phyloP scores from a whole-genome alignment of 2,113 vertebrate species.

The Cnemophilus loriae region DNA sequence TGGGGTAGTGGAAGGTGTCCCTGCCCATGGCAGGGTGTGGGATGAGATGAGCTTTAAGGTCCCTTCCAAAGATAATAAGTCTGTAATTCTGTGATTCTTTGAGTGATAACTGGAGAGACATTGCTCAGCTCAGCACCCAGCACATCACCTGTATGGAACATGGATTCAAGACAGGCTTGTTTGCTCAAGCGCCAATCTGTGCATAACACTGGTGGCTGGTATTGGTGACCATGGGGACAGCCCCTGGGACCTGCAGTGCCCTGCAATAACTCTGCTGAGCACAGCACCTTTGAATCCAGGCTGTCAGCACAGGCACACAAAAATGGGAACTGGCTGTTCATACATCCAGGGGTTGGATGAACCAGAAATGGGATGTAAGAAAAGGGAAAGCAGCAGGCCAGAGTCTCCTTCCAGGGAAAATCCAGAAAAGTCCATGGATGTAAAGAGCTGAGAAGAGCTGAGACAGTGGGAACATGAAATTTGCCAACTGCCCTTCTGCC shows the following conservation, averaged over 20 bases:
- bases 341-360: neutral
- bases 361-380: neutral
- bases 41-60: neutral
- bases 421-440: neutral
- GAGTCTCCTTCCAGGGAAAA: neutral
- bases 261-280: neutral
- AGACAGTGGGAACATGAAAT: neutral
- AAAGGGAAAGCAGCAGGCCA: neutral
- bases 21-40: neutral
- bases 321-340: neutral
- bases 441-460: neutral
- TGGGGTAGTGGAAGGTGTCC: neutral
- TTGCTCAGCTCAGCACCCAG: neutral
- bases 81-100: neutral
- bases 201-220: fast-evolving
- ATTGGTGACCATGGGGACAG: fast-evolving
- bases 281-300: neutral
- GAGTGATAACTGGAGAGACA: neutral
- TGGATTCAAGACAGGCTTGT: neutral
- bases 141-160: neutral
- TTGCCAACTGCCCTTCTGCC: neutral
- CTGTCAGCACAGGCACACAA: neutral
- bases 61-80: neutral
- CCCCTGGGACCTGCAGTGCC: neutral
- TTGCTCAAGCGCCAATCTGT: neutral